Base-by-base conservation (phyloP, 1,140 invertebrate species). In the Choristoneura fumiferana region DNA sequence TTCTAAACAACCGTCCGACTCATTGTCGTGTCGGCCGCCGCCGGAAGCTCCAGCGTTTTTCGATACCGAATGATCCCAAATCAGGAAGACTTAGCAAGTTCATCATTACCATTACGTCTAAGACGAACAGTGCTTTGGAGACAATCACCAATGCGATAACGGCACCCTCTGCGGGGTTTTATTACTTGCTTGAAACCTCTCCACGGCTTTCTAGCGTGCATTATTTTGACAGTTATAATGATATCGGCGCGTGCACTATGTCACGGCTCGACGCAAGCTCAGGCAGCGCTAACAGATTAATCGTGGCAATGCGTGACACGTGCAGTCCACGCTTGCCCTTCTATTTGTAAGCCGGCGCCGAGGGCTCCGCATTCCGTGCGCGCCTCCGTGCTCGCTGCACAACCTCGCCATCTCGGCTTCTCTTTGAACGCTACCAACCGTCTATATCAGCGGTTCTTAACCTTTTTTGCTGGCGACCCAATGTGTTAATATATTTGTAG, bases 311-410 rank as follows among this genome's bases (percentile, higher is more conserved):
- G 76, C 81, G 81, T 84, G 72, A 84, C 81, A 84, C 82, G 79
- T 85, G 84, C 81, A 86, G 76, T 78, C 73, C 72, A 75, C 66
- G 74, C 76, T 81, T 78, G 76, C 84, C 83, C 85, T 88, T 88
- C 82, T 88, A 88, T 88, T 85, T 86, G 85, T 88, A 82, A 85
- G 84, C 83, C 79, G 82, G 83, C 83, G 85, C 83, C 82, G 83
- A 80, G 81, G 80, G 81, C 81, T 76, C 77, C 75, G 73, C 85
- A 88, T 88, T 88, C 85, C 82, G 65, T 71, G 73, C 81, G 71
- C 76, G 81, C 80, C 81, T 81, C 73, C 54, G 54, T 38, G 73
- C 71, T 78, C 81, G 74, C 80, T 78, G 77, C 76, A 69, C 71
- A 67, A 61, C 66, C 65, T 69, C 64, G 61, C 63, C 57, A 60